Base-by-base conservation (phyloP, 1,140 invertebrate genomes). In the Gyrodactylus bullatarudis region DNA sequence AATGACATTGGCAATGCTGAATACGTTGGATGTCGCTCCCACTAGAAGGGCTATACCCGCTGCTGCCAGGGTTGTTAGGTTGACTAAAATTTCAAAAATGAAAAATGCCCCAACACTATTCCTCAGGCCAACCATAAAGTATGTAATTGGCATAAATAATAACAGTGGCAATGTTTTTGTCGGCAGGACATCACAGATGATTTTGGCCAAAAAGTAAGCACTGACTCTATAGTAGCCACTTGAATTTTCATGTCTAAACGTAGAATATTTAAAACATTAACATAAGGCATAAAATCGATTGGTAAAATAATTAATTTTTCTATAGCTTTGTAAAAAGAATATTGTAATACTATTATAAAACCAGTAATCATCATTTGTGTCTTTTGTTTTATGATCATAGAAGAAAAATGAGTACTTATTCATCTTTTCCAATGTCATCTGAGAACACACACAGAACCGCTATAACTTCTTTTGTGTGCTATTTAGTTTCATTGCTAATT, bases 161-260 rank as follows among this genome's bases (percentile, higher is more conserved):
- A 75, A 34, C 1, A 26, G 21, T 19, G 75, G 75, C 69, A 75
- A 26, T 16, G 34, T 75, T 68, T 74, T 69, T 20, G 34, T 74
- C 24, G 75, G 75, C 26, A 75, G n/a, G 20, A 75, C 1, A 69
- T 75, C 75, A 69, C 75, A 75, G n/a, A 75, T 20, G 19, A 75
- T 0, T 71, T 75, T 75, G 0, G 75, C 0, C 19, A 75, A 69
- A 24, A 75, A 75, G 72, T 74, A 75, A 21, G 54, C 27, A 0
- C 71, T 27, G 16, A 72, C 68, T 24, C 74, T 8, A 69, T 75
- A 75, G 27, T 73, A 75, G n/a, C 74, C 74, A 74, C 71, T 73
- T 1, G 70, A 21, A 70, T 74, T 75, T 34, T 75, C 74, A 26
- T 75, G 72, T 1, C 68, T 74, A 71, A 71, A 71, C 8, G 23